Percentiles rank a stretch among this genome's conserved stretches.
phyloP scores from a whole-genome alignment of 2,797 vertebrate species.

The Glyptemys insculpta region DNA sequence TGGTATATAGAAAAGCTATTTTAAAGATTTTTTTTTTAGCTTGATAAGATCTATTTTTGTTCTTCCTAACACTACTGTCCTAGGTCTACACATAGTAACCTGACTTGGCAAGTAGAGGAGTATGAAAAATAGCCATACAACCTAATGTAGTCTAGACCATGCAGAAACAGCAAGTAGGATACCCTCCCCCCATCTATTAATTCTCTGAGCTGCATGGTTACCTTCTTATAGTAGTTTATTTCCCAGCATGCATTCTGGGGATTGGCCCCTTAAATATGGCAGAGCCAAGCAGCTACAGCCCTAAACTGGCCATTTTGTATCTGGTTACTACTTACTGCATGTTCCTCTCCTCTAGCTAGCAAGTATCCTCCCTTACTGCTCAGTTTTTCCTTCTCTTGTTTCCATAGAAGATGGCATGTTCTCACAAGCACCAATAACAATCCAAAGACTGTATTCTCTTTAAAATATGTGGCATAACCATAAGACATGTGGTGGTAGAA shows the following conservation, averaged over 20 bases:
- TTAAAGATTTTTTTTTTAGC: fast-evolving
- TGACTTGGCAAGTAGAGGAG: background rate
- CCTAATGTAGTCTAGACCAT: too few species aligned
- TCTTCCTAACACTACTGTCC: fast-evolving
- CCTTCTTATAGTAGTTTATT: background rate
- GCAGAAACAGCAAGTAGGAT: background rate
- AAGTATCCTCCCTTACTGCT: background rate
- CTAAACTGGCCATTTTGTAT: background rate
- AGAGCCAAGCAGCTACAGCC: constrained; percentile 11
- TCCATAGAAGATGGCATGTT: background rate
- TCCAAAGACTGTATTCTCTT: background rate
- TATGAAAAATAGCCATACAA: background rate
- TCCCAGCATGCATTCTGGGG: background rate
- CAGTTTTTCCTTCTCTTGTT: background rate
- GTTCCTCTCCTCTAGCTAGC: background rate
- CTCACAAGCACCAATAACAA: fast-evolving
- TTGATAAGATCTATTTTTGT: background rate
- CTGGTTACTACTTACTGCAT: constrained; percentile 3
- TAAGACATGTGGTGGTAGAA: background rate
- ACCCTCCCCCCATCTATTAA: background rate
- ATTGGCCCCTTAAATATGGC: background rate
- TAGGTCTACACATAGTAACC: too few species aligned
- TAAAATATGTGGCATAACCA: background rate
- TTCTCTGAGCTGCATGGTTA: background rate
- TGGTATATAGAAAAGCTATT: background rate